These are phyloP conservation scores for Nebria ingens DNA, from an alignment of 1,140 invertebrate species.

Conservation along the genomic window DNA sequence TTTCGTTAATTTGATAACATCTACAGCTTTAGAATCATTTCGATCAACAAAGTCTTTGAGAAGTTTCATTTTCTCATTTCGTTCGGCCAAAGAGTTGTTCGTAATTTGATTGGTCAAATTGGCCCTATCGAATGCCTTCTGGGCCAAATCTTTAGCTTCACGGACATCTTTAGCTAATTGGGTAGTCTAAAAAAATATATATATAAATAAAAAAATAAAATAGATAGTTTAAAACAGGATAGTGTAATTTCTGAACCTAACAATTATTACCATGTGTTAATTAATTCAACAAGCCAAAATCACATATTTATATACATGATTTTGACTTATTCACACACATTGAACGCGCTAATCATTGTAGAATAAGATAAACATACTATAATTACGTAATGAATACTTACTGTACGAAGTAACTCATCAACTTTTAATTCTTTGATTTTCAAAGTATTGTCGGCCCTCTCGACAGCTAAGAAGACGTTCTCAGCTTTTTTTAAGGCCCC, in stretches of 20 bases:
- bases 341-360: too few relatives aligned
- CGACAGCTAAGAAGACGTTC: constrained; percentile 49
- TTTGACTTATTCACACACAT: too few relatives aligned
- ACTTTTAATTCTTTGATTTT: not conserved
- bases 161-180: constrained; percentile 45
- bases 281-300: too few relatives aligned
- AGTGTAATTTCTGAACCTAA: too few relatives aligned
- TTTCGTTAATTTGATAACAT: constrained; percentile 68
- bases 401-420: constrained; percentile 40
- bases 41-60: constrained; percentile 67
- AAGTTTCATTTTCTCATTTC: constrained; percentile 47
- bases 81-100: constrained; percentile 38
- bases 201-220: too few relatives aligned
- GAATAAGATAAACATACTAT: too few relatives aligned
- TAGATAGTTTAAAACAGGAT: too few relatives aligned
- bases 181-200: constrained; percentile 28
- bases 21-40: constrained; percentile 65
- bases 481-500: constrained; percentile 81
- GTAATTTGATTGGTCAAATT: constrained; percentile 38
- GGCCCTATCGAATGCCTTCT: constrained; percentile 38
- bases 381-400: not conserved
- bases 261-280: too few relatives aligned
- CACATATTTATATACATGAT: too few relatives aligned
- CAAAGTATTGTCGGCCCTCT: constrained; percentile 1
- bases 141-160: constrained; percentile 39